Conservation (phyloP, 2,888 invertebrate genomes). For the Sipha maydis region DNA sequence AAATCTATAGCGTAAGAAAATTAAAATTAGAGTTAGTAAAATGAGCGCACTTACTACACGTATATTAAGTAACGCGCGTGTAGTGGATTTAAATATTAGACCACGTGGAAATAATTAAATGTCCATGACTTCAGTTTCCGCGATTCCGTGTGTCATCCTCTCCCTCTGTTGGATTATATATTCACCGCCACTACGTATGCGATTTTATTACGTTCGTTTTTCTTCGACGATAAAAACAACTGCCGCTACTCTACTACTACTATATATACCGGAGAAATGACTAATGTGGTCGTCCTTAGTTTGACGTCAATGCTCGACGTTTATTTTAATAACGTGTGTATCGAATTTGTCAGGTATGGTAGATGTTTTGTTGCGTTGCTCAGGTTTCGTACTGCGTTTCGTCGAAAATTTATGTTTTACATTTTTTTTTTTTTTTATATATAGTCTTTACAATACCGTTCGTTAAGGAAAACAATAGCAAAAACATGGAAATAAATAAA, state of each 20-base stretch:
- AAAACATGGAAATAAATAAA: neutral
- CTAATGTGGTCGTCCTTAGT: slow-evolving; percentile 33
- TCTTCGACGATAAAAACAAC: slow-evolving; percentile 23
- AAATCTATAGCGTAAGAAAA: neutral
- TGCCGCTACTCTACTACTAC: neutral
- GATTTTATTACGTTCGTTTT: slow-evolving; percentile 14
- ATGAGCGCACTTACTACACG: neutral
- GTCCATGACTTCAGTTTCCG: neutral
- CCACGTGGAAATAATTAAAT: neutral
- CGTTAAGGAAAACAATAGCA: slow-evolving; percentile 32
- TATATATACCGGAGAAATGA: slow-evolving; percentile 25
- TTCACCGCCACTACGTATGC: neutral
- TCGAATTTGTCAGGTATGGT: neutral
- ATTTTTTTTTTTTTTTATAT: neutral
- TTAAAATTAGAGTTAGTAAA: slow-evolving; percentile 8
- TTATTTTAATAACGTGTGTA: slow-evolving; percentile 16
- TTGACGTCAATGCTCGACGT: slow-evolving; percentile 25
- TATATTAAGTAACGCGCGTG: neutral
- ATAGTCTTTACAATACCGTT: slow-evolving; percentile 30
- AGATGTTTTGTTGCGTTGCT: neutral
- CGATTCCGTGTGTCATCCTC: neutral
- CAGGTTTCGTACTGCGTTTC: neutral
- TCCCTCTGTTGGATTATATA: no score
- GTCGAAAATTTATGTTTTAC: neutral
- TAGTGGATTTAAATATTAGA: slow-evolving; percentile 7